Evolutionary conservation across 1,140 invertebrate species (phyloP), one percentile per base, ranked within the genome.

Genomic region (Drosophila parabipectinata): DNA sequence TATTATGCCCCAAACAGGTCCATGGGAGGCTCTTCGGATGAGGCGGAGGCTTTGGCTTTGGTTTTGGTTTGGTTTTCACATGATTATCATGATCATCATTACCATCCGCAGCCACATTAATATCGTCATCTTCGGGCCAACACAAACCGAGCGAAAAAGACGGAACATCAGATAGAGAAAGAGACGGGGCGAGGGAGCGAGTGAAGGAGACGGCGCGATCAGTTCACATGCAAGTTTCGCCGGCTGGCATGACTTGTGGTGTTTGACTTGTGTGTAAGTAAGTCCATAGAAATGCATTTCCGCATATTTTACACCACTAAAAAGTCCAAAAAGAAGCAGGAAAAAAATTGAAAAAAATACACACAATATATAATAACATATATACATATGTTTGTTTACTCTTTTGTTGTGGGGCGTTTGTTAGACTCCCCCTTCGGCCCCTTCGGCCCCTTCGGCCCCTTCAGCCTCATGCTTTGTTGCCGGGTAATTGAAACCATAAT

Each of bases 61-160:
- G 50, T 50, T 84, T 87, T 87, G 82, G 82, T 81, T 87, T 87
- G 82, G 83, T 88, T 87, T 87, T 87, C 82, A 88, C 75, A 81
- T 87, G 83, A 88, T 88, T 89, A 89, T 89, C 79, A 89, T 89
- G 84, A 89, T 89, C 84, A 88, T 89, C 84, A 88, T 88, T 83
- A 88, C 76, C 83, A 77, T 79, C 69, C 68, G 68, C 82, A 87
- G 82, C 83, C 83, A 79, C 82, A 87, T 87, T 87, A 87, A 87
- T 87, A 87, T 87, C 82, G 82, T 87, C 82, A 87, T 87, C 82
- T 87, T 85, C 82, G 61, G 74, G 73, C 83, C 75, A 77, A 73
- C 73, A 79, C 77, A 79, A 60, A 79, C 64, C 28, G 55, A 45
- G 41, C 12, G 55, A 58, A n/a, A 26, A 24, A 39, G 63, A 50